These are phyloP conservation scores for Arctopsyche grandis DNA, from an alignment of 1,140 invertebrate species.

Conservation along the genomic window DNA sequence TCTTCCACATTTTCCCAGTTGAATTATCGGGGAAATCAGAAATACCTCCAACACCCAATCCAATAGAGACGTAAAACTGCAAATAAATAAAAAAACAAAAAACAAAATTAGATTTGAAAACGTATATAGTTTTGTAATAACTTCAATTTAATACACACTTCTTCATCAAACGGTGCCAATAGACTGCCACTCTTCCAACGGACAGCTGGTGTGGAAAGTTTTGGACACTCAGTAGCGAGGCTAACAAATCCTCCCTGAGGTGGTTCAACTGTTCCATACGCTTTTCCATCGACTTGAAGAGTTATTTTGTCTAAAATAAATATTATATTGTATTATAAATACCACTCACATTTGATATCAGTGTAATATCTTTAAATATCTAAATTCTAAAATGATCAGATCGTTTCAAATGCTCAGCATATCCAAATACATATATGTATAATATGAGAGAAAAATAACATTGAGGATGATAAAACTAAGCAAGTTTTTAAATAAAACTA, in stretches of 20 bases:
- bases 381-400: no score
- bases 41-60: slow-evolving; percentile 68
- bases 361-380: no score
- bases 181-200: slow-evolving; percentile 57
- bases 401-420: no score
- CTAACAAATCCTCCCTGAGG: slow-evolving; percentile 2
- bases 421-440: no score
- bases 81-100: no score
- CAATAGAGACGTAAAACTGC: slow-evolving; percentile 68
- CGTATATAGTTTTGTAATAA: neutral
- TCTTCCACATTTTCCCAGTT: slow-evolving; percentile 66
- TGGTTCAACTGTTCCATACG: slow-evolving; percentile 32
- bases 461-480: no score
- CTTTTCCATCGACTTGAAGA: slow-evolving; percentile 39
- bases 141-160: slow-evolving; percentile 63
- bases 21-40: slow-evolving; percentile 65
- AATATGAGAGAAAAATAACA: no score
- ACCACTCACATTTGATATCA: no score
- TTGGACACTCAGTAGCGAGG: slow-evolving; percentile 22
- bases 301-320: slow-evolving; percentile 37
- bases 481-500: no score
- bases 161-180: slow-evolving; percentile 78
- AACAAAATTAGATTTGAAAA: neutral
- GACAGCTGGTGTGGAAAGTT: slow-evolving; percentile 57
- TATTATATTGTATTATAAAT: neutral